Evolutionary conservation across 1,140 invertebrate species (phyloP), one percentile per base, ranked within the genome.

Genomic region (Ceratosolen solmsi): DNA sequence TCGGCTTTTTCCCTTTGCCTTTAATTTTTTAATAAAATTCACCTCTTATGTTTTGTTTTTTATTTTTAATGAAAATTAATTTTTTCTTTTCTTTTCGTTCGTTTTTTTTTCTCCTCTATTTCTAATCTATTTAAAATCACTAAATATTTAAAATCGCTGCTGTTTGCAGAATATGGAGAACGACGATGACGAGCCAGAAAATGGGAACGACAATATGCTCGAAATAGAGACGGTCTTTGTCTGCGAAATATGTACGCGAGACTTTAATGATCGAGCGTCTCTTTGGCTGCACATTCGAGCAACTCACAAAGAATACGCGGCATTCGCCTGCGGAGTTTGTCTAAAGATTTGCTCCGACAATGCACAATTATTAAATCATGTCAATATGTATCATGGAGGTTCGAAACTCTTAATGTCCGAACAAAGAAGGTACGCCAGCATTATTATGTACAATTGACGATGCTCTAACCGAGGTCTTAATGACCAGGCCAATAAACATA

Each of bases 291-390:
- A 94, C 83, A 92, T 94, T 84, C 87, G 92, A 20, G 90, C 93
- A 20, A 93, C 92, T 30, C 93, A 94, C 83, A 91, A 93, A 80
- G 90, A 93, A 84, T 90, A 91, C 70, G 92, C 93, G 5, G 90
- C 91, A n/a, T 92, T 93, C 71, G 92, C 93, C 0, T 94, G 93
- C 84, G 93, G 93, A 27, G 88, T 94, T 49, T 94, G 93, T 85
- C 85, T 94, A 30, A 92, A 93, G 84, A 92, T 94, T 17, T 93
- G 92, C 77, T 88, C 86, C 0, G 90, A 93, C 65, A 92, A 92
- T 83, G 86, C 87, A 5, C 91, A 93, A 81, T 87, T 94, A 36
- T 86, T 90, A 33, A 89, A 90, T 82, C 93, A 94, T 79, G 89
- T 94, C 0, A 90, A 92, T 79, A 91, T 89, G 84, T 93, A 92